A percentile compares a stretch with the other conserved stretches of the same genome.
Conservation (phyloP, 2,888 invertebrate species). For the Rhopalosiphum nymphaeae region DNA sequence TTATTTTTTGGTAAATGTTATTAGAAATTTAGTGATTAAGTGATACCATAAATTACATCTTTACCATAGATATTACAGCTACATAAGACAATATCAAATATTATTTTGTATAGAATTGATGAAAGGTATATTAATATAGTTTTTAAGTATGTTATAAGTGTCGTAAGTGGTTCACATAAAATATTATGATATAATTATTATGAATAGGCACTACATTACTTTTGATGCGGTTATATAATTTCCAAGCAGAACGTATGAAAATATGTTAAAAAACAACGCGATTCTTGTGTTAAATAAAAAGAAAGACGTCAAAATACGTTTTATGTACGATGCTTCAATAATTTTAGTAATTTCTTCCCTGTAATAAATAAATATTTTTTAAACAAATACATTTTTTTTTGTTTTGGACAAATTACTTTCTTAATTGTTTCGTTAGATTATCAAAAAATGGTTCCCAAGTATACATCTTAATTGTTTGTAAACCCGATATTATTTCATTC, state of each 20-base stretch:
- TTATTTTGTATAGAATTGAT: no score
- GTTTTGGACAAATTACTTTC: neutral
- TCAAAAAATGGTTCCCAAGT: constrained; percentile 90
- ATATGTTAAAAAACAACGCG: constrained; percentile 81
- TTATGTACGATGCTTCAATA: neutral
- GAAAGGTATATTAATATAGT: no score
- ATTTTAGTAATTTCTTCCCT: neutral
- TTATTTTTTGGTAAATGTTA: no score
- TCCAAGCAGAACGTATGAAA: constrained; percentile 79
- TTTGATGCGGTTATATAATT: constrained; percentile 77
- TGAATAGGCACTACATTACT: neutral
- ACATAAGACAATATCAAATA: no score
- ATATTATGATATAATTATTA: neutral
- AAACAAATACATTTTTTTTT: neutral
- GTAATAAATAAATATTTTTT: neutral
- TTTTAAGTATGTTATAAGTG: no score
- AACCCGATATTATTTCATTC: constrained; percentile 88
- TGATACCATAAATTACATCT: no score
- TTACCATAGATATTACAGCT: no score
- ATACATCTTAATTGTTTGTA: constrained; percentile 93
- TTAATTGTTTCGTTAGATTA: constrained; percentile 76
- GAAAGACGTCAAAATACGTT: constrained; percentile 71
- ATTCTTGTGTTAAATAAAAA: constrained; percentile 85
- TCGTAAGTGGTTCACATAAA: neutral
- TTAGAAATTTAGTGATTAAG: no score